phyloP scores from a whole-genome alignment of 2,888 invertebrate species.

The Macrophya annulata region DNA sequence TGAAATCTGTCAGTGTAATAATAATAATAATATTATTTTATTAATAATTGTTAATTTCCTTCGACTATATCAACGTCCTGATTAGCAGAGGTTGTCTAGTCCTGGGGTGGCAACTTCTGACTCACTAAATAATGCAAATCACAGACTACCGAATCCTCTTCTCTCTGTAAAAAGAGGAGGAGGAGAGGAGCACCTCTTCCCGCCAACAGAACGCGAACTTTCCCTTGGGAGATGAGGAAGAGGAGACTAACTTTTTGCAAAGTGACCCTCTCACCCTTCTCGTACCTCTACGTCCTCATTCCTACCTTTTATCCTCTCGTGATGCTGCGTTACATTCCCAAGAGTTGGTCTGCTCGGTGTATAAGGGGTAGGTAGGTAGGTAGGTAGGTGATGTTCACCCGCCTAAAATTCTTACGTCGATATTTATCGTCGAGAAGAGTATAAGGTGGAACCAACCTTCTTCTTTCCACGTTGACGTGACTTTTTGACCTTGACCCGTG shows the following conservation, averaged over 20 bases:
- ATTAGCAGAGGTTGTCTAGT: constrained; percentile 44
- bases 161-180: not conserved
- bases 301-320: constrained; percentile 39
- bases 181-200: not conserved
- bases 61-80: constrained; percentile 39
- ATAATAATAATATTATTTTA: not conserved
- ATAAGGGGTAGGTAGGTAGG: too few relatives aligned
- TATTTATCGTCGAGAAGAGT: constrained; percentile 16
- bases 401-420: constrained; percentile 46
- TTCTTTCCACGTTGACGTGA: constrained; percentile 21
- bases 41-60: constrained; percentile 19
- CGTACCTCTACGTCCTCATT: constrained; percentile 54
- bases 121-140: constrained; percentile 39
- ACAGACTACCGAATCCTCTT: constrained; percentile 16
- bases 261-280: constrained; percentile 29
- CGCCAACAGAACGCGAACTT: constrained; percentile 17
- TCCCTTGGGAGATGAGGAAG: not conserved
- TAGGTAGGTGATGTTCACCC: not conserved
- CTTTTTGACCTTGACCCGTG: constrained; percentile 16
- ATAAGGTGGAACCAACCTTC: not conserved
- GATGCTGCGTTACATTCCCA: constrained; percentile 32
- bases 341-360: constrained; percentile 16
- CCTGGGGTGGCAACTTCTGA: not conserved
- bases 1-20: not conserved
- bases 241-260: constrained; percentile 44